Conservation (phyloP, 2,888 invertebrate species). For the Busseola fusca region DNA sequence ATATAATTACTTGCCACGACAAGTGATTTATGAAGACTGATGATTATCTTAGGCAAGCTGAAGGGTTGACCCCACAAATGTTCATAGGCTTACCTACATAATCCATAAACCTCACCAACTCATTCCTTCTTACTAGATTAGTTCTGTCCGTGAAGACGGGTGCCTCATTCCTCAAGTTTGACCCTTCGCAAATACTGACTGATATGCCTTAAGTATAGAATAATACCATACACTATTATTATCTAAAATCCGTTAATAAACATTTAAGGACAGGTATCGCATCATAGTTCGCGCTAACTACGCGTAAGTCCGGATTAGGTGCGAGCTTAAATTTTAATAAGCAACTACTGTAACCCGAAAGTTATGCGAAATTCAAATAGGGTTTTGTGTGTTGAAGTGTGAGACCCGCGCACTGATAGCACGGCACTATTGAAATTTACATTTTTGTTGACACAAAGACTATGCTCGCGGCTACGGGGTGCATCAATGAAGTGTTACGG, state of each 20-base stretch:
- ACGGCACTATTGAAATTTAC: too few relatives aligned
- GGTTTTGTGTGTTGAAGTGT: slow-evolving; percentile 68
- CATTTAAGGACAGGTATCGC: slow-evolving; percentile 44
- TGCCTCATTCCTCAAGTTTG: slow-evolving; percentile 31
- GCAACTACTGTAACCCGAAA: slow-evolving; percentile 75
- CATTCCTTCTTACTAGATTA: slow-evolving; percentile 31
- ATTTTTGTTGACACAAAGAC: neutral
- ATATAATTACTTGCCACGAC: neutral
- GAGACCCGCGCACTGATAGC: neutral
- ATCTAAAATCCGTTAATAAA: slow-evolving; percentile 46
- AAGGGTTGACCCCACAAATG: slow-evolving; percentile 9
- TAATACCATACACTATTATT: slow-evolving; percentile 13
- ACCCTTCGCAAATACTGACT: slow-evolving; percentile 7
- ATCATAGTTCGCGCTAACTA: slow-evolving; percentile 60
- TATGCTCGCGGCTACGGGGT: neutral
- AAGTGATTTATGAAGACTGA: slow-evolving; percentile 8
- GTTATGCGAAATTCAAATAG: slow-evolving; percentile 75
- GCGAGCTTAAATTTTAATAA: slow-evolving; percentile 73
- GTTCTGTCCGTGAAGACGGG: slow-evolving; percentile 25
- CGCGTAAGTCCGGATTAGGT: slow-evolving; percentile 67
- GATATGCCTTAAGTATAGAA: neutral
- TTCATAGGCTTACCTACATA: slow-evolving; percentile 1
- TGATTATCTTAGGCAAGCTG: neutral
- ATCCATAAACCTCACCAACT: slow-evolving; percentile 22
- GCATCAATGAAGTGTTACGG: too few relatives aligned